phyloP scores from a whole-genome alignment of 2,888 invertebrate genomes.

The Plagodis pulveraria region DNA sequence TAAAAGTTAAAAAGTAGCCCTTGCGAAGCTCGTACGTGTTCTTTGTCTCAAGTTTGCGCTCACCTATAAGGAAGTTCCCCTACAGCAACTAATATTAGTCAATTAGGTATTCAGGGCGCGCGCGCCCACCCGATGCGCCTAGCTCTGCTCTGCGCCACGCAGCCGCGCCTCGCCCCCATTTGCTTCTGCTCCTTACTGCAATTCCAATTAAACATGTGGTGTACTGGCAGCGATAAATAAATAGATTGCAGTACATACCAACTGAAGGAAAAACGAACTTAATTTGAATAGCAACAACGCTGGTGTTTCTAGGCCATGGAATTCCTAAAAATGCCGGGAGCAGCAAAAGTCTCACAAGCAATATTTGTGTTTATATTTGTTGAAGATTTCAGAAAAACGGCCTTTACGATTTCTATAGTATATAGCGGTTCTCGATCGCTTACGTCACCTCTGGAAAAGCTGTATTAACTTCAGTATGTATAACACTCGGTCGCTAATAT shows the following conservation, averaged over 20 bases:
- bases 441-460: too few relatives aligned
- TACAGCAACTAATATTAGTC: constrained; percentile 80
- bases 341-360: too few relatives aligned
- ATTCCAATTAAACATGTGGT: constrained; percentile 49
- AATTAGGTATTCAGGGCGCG: constrained; percentile 83
- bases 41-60: constrained; percentile 79
- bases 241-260: neutral
- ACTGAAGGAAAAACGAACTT: too few relatives aligned
- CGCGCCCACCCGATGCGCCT: constrained; percentile 67
- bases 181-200: constrained; percentile 40
- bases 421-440: too few relatives aligned
- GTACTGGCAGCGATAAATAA: constrained; percentile 6
- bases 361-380: too few relatives aligned
- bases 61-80: constrained; percentile 79
- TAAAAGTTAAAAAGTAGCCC: constrained; percentile 75
- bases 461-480: too few relatives aligned
- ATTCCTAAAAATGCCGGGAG: too few relatives aligned
- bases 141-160: constrained; percentile 48
- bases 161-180: constrained; percentile 44
- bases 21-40: constrained; percentile 73
- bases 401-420: too few relatives aligned
- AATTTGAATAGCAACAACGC: too few relatives aligned
- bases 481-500: too few relatives aligned
- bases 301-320: too few relatives aligned
- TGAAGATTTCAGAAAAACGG: too few relatives aligned